These are phyloP conservation scores for Ethmia dodecea DNA, from an alignment of 2,888 invertebrate genomes.

Conservation along the genomic window DNA sequence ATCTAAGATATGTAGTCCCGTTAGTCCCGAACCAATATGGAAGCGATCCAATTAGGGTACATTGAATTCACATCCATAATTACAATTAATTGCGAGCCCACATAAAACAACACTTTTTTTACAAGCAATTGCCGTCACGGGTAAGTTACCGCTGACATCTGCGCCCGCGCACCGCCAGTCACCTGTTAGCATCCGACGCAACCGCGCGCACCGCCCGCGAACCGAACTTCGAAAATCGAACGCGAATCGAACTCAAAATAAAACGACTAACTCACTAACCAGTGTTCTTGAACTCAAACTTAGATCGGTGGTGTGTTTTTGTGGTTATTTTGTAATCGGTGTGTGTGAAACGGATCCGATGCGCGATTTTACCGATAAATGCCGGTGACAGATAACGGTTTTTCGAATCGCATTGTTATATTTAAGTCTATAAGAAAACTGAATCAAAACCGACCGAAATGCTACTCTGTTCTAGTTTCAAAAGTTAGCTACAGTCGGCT, in stretches of 20 bases:
- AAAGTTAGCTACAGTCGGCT: too few relatives aligned
- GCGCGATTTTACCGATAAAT: constrained; percentile 39
- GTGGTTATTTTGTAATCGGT: constrained; percentile 28
- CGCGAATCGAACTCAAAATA: constrained; percentile 38
- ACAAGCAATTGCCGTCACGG: constrained; percentile 43
- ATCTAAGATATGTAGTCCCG: too few relatives aligned
- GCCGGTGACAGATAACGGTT: constrained; percentile 54
- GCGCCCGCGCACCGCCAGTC: constrained; percentile 50
- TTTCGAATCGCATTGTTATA: constrained; percentile 12
- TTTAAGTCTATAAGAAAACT: not conserved
- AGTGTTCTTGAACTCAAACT: constrained; percentile 32
- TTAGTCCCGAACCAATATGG: too few relatives aligned
- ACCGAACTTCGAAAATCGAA: constrained; percentile 35
- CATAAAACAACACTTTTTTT: constrained; percentile 45
- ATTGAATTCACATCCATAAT: too few relatives aligned
- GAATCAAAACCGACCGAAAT: too few relatives aligned
- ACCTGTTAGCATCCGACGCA: constrained; percentile 62
- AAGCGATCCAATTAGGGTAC: too few relatives aligned
- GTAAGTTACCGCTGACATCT: constrained; percentile 33
- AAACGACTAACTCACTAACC: constrained; percentile 37
- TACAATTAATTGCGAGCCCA: constrained; percentile 30
- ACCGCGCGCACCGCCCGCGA: constrained; percentile 54
- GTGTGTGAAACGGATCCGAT: constrained; percentile 50
- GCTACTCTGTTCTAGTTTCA: too few relatives aligned
- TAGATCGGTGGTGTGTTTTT: constrained; percentile 38